A percentile compares a stretch with the other conserved stretches of the same genome.
Conservation (phyloP, 2,888 invertebrate species). For the Trissonchulus sp. region DNA sequence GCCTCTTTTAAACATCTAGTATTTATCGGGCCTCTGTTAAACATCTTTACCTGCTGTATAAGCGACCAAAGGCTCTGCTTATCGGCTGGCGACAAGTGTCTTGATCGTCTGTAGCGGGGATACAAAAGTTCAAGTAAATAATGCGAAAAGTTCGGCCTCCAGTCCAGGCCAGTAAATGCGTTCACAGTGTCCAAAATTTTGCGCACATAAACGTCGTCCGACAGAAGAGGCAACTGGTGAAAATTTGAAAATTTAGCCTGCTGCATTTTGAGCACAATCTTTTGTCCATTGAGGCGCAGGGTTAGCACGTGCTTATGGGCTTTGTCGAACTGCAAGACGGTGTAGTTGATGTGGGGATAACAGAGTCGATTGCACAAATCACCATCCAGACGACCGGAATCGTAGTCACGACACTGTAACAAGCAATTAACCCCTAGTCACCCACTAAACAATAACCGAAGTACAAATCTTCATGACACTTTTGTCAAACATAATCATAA, state of each 20-base stretch:
- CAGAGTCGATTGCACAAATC: constrained; percentile 48
- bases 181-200: constrained; percentile 47
- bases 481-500: too few relatives aligned
- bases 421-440: neutral
- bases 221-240: constrained; percentile 35
- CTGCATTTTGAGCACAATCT: constrained; percentile 45
- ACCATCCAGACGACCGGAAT: constrained; percentile 38
- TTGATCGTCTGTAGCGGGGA: constrained; percentile 37
- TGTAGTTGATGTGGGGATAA: constrained; percentile 39
- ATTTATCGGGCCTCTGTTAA: too few relatives aligned
- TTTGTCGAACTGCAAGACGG: constrained; percentile 44
- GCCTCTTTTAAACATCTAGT: too few relatives aligned
- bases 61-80: constrained; percentile 46
- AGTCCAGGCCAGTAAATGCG: constrained; percentile 43
- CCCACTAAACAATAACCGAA: neutral
- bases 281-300: constrained; percentile 44
- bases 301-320: constrained; percentile 42
- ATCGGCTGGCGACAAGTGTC: constrained; percentile 42
- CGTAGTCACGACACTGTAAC: constrained; percentile 26
- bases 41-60: constrained; percentile 43
- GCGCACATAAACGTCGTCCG: constrained; percentile 9
- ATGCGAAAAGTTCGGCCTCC: constrained; percentile 43
- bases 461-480: too few relatives aligned
- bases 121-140: constrained; percentile 47
- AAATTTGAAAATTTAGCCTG: constrained; percentile 41